Evolutionary conservation across 2,113 vertebrate genomes (phyloP).

Genomic region (Genyomyrus donnyi): DNA sequence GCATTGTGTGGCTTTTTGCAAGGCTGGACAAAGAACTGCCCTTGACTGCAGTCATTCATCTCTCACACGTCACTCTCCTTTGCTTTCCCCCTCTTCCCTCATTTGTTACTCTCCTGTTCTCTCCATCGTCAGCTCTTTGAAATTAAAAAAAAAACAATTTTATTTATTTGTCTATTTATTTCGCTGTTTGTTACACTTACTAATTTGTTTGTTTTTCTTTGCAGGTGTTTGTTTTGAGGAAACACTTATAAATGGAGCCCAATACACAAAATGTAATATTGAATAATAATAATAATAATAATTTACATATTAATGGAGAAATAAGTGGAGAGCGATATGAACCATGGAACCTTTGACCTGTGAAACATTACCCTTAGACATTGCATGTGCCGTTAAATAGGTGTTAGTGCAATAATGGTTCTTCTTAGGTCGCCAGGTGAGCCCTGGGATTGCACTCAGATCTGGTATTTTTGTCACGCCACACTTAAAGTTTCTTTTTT

Average conservation of each 20-base stretch:
- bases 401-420: neutral
- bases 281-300: neutral
- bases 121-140: neutral
- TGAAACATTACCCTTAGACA: neutral
- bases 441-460: neutral
- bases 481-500: neutral
- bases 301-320: neutral
- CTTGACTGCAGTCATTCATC: slow-evolving; percentile 15
- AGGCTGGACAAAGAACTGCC: neutral
- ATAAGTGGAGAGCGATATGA: neutral
- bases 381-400: neutral
- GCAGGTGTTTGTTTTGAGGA: neutral
- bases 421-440: neutral
- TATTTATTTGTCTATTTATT: neutral
- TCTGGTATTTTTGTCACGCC: neutral
- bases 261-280: neutral
- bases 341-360: neutral
- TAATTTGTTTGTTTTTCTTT: neutral
- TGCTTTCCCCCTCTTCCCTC: slow-evolving; percentile 9
- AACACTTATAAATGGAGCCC: neutral
- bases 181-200: neutral
- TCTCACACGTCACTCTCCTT: neutral
- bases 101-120: neutral
- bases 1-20: neutral
- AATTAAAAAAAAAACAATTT: neutral